These are phyloP conservation scores for Enteromius mattozi DNA, from an alignment of 2,797 vertebrate genomes.

Conservation along the genomic window DNA sequence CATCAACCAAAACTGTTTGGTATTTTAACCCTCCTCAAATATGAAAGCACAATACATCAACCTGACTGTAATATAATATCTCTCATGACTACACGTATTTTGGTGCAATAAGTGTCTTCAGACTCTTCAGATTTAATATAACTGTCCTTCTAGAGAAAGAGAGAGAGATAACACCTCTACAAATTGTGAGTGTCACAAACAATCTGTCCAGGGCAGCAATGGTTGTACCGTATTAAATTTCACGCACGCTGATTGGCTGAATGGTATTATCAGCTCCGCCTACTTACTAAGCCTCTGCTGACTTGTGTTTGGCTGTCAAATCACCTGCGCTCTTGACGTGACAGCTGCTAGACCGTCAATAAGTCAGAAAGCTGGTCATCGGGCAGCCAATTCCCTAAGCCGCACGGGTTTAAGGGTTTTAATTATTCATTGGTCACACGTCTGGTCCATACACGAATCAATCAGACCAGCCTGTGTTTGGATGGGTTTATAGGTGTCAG, in stretches of 20 bases:
- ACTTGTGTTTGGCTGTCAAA: slow-evolving; percentile 37
- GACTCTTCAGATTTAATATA: not conserved
- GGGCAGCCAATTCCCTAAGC: slow-evolving; percentile 41
- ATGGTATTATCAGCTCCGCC: not conserved
- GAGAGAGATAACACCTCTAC: not conserved
- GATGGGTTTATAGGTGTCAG: slow-evolving; percentile 53
- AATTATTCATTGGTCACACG: slow-evolving; percentile 54
- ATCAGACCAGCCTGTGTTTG: slow-evolving; percentile 45
- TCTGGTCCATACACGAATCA: slow-evolving; percentile 50
- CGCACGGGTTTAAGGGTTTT: slow-evolving; percentile 40
- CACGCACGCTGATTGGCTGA: slow-evolving; percentile 15
- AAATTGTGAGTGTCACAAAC: not conserved
- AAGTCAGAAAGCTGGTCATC: slow-evolving; percentile 41
- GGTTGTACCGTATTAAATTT: not conserved
- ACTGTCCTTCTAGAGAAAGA: not conserved
- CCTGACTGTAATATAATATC: not conserved
- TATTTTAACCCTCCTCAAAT: not conserved
- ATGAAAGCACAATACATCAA: not conserved
- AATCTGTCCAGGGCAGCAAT: slow-evolving; percentile 5
- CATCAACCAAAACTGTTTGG: not conserved
- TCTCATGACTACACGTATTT: not conserved
- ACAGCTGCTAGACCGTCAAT: slow-evolving; percentile 32
- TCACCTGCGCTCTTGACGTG: slow-evolving; percentile 20
- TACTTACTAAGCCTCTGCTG: slow-evolving; percentile 21
- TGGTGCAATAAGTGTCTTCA: not conserved